Base-by-base conservation (phyloP, 2,888 invertebrate genomes). In the Sminthurinus aureus region DNA sequence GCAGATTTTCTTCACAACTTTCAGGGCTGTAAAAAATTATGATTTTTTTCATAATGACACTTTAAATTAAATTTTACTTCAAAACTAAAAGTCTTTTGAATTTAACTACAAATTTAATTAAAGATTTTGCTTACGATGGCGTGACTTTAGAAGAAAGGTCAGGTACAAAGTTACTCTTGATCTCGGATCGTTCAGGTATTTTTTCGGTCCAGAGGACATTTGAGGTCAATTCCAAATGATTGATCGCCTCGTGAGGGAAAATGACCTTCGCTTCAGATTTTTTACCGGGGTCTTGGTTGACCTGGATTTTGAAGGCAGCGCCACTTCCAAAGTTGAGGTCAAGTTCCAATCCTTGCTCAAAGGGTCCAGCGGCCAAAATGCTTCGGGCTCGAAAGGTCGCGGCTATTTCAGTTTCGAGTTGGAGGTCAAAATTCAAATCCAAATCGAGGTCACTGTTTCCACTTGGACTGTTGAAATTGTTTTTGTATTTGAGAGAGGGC, bases 201-300 rank as follows among this genome's bases (percentile, higher is more conserved):
- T 26, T 38, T 58, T 24, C 9, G 22, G 78, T 50, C 83, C 88
- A 87, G 74, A 85, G 85, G 85, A 91, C 89, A 89, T 91, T 86
- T 90, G 90, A 86, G 90, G 90, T 93, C 2, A 95, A 91, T 20
- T 93, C 93, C 20, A 97, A 90, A 0, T 98, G 91, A 89, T 97
- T n/a, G n/a, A n/a, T n/a, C n/a, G n/a, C n/a, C n/a, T 95, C 93
- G 74, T 95, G 92, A 0, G 97, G 97, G 2, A 96, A 90, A 11
- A 94, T 94, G 67, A 96, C 90, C 89, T 94, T 94, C 0, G 96
- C 90, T 89, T 96, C 95, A 73, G 97, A 91, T 83, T 92, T 92
- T 0, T 94, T 94, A n/a, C n/a, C n/a, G 67, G 93, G 92, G 76
- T 92, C 90, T 15, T 93, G 89, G 83, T 74, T 66, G 0, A 79